Conservation (phyloP, 2,797 vertebrate species). For the Malacoraja senta region DNA sequence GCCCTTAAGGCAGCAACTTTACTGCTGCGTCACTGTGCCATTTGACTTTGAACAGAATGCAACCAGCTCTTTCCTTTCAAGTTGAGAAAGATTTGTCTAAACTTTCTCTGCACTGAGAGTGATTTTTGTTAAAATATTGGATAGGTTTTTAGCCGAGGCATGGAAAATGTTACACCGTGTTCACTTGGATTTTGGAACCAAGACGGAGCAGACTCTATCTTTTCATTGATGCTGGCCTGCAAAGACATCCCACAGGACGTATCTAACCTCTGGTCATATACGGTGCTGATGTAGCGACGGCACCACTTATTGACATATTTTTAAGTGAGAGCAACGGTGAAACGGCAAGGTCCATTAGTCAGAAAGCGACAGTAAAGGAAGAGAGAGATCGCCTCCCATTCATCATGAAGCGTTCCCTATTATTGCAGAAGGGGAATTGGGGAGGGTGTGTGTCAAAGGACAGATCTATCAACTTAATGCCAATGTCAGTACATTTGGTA, state of each 20-base stretch:
- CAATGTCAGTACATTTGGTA: not conserved
- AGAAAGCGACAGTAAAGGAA: not conserved
- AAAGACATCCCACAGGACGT: not conserved
- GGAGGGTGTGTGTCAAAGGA: not conserved
- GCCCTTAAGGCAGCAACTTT: no score
- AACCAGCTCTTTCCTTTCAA: not conserved
- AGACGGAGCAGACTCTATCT: not conserved
- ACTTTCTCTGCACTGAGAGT: not conserved
- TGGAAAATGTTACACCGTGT: not conserved
- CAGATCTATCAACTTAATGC: not conserved
- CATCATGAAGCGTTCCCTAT: not conserved
- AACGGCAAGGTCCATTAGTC: not conserved
- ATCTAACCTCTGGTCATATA: not conserved
- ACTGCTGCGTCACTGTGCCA: no score
- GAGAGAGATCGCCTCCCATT: constrained; percentile 11
- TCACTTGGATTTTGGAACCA: not conserved
- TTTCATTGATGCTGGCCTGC: not conserved
- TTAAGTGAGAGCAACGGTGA: not conserved
- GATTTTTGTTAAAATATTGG: not conserved
- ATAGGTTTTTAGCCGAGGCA: not conserved
- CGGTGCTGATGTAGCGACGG: not conserved
- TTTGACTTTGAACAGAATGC: not conserved
- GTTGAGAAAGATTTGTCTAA: not conserved
- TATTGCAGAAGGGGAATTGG: not conserved
- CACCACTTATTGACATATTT: not conserved